Percentiles rank a stretch among this genome's conserved stretches.
phyloP scores from a whole-genome alignment of 2,797 vertebrate species.

The Erethizon dorsatum region DNA sequence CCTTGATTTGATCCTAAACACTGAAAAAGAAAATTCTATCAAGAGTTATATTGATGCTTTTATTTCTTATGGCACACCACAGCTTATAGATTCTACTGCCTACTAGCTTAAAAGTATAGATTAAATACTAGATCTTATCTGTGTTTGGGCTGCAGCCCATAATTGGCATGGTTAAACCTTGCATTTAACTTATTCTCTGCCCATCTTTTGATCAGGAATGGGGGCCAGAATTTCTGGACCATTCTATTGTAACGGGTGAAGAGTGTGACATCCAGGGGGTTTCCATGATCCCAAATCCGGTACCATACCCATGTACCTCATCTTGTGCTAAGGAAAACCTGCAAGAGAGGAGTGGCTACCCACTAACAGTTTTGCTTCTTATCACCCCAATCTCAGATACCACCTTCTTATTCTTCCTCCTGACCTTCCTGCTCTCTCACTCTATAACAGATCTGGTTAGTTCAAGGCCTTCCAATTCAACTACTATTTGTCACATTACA shows the following conservation, averaged over 20 bases:
- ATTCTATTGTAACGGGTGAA: constrained; percentile 85
- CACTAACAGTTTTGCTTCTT: neutral
- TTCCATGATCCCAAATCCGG: constrained; percentile 88
- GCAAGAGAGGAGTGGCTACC: neutral
- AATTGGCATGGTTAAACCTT: constrained; percentile 90
- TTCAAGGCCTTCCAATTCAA: neutral
- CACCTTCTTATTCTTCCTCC: neutral
- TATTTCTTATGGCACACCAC: neutral
- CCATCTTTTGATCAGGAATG: constrained; percentile 86
- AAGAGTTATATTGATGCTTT: neutral
- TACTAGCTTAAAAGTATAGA: neutral
- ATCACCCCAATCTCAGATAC: neutral
- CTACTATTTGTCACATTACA: neutral
- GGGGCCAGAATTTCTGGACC: constrained; percentile 85
- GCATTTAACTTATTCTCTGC: constrained; percentile 89
- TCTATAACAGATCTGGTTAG: neutral
- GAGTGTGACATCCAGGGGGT: constrained; percentile 90
- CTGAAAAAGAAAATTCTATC: neutral
- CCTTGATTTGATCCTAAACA: neutral
- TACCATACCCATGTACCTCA: constrained; percentile 91
- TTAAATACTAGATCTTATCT: constrained; percentile 84
- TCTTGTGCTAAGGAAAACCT: constrained; percentile 94
- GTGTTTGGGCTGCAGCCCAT: constrained; percentile 91
- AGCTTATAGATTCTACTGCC: no score
- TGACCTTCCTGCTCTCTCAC: neutral